phyloP scores from a whole-genome alignment of 2,113 vertebrate species.

The Cottus gobio region DNA sequence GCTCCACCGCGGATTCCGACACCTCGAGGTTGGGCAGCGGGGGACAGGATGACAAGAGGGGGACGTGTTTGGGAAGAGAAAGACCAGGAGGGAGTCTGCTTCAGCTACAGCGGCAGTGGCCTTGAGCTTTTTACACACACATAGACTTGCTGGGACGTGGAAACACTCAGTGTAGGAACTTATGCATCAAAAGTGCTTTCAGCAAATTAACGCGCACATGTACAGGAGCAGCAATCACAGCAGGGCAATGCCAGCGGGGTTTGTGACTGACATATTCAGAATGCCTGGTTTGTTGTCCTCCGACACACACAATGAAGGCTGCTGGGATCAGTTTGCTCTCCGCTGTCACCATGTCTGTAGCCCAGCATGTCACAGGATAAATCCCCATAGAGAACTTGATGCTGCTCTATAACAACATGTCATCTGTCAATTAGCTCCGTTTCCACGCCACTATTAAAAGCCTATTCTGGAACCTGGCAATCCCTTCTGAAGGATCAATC shows the following conservation, averaged over 20 bases:
- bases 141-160: conserved; percentile 4
- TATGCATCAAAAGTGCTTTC: conserved; percentile 39
- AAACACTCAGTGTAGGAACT: conserved; percentile 35
- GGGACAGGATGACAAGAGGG: conserved; percentile 36
- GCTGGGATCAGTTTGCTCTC: neutral
- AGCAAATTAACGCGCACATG: conserved; percentile 9
- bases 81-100: conserved; percentile 21
- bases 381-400: conserved; percentile 13
- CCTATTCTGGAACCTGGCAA: conserved; percentile 8
- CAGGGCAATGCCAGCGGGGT: conserved; percentile 1
- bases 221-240: neutral
- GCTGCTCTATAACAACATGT: conserved; percentile 20
- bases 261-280: conserved; percentile 1
- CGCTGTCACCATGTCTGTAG: conserved; percentile 18
- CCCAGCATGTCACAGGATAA: neutral
- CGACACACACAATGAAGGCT: neutral
- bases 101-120: conserved; percentile 24
- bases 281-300: neutral
- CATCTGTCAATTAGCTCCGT: conserved; percentile 40
- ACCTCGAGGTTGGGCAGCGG: conserved; percentile 1
- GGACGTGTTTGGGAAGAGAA: neutral
- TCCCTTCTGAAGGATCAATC: neutral
- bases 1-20: neutral
- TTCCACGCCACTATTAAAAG: conserved; percentile 34
- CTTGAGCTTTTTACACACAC: conserved; percentile 28